These are phyloP conservation scores for Grus americana DNA, from an alignment of 2,113 vertebrate species.

Conservation along the genomic window DNA sequence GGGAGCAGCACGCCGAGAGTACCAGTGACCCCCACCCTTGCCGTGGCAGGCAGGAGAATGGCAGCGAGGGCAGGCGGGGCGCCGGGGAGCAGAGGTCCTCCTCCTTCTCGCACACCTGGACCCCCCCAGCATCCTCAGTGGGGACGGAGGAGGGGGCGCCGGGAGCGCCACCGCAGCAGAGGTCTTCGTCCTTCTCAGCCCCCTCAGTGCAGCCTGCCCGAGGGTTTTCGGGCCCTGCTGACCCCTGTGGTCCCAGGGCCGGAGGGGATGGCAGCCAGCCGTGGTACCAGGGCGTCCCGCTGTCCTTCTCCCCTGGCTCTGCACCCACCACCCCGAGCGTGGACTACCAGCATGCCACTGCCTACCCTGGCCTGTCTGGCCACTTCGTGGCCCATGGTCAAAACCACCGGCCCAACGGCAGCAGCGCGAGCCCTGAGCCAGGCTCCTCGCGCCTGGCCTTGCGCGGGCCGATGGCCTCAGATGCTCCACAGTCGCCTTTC, in stretches of 20 bases:
- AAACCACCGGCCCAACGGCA: constrained; percentile 31
- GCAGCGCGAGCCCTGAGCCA: not conserved
- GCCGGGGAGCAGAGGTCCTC: constrained; percentile 43
- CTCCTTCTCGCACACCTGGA: constrained; percentile 48
- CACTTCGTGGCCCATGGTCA: constrained; percentile 39
- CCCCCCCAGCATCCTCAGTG: not conserved
- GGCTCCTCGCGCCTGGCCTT: not conserved
- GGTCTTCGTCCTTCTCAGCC: constrained; percentile 35
- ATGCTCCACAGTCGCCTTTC: constrained; percentile 20
- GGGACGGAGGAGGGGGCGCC: not conserved
- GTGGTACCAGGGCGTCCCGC: constrained; percentile 52
- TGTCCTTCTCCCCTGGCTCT: constrained; percentile 28
- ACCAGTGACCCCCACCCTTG: not conserved
- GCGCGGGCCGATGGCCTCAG: not conserved
- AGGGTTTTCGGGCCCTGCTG: not conserved
- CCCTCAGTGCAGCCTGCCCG: not conserved
- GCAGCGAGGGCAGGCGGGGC: not conserved
- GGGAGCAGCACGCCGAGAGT: not conserved
- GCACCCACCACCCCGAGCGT: not conserved
- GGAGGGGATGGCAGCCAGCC: not conserved
- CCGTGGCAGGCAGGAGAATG: not conserved
- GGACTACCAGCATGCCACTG: constrained; percentile 26
- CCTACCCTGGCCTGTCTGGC: not conserved
- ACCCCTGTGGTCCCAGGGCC: not conserved
- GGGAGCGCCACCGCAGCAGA: not conserved